Evolutionary conservation across 2,888 invertebrate species (phyloP).

Genomic region (Mamestra brassicae): DNA sequence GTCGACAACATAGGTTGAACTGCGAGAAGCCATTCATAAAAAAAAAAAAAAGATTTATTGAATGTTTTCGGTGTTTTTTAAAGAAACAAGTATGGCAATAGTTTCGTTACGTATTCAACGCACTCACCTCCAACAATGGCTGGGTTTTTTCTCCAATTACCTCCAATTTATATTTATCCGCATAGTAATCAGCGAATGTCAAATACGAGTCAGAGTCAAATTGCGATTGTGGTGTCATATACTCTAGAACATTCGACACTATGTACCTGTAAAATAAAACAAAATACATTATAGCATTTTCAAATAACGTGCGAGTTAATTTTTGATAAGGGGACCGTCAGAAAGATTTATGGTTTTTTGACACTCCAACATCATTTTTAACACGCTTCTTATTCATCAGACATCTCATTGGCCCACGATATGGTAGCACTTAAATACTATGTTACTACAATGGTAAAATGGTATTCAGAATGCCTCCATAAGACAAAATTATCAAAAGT

Average conservation of each 20-base stretch:
- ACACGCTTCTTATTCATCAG: background rate
- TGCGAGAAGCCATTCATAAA: too few relatives aligned
- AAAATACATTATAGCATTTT: background rate
- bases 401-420: background rate
- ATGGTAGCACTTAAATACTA: background rate
- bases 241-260: constrained; percentile 93
- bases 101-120: background rate
- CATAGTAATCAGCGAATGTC: constrained; percentile 94
- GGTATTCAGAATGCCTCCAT: background rate
- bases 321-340: too few relatives aligned
- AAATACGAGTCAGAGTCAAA: constrained; percentile 91
- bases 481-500: background rate
- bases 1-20: too few relatives aligned
- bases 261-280: constrained; percentile 89
- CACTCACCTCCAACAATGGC: constrained; percentile 95
- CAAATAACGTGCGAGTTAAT: background rate
- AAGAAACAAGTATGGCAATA: too few relatives aligned
- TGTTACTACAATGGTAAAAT: background rate
- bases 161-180: constrained; percentile 93
- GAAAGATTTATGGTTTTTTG: too few relatives aligned
- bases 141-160: constrained; percentile 92
- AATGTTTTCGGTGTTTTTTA: too few relatives aligned
- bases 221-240: constrained; percentile 92
- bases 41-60: too few relatives aligned
- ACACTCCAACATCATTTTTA: background rate